Base-by-base conservation (phyloP, 2,797 vertebrate species). In the Melanotaenia maccullochi region DNA sequence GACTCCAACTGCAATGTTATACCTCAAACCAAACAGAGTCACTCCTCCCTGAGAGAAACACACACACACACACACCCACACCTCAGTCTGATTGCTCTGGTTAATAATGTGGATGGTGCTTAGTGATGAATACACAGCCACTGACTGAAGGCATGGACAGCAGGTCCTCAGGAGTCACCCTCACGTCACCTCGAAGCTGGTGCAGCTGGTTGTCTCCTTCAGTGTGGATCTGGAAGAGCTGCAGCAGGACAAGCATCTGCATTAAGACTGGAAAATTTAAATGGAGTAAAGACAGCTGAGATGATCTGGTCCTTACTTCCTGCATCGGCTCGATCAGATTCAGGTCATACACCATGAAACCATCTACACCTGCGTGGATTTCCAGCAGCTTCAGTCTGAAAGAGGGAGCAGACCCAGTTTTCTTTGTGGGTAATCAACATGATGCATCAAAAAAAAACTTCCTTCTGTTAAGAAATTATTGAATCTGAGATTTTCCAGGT, bases 261-360 rank as follows among this genome's bases (percentile, higher is more conserved):
- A 42, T 42, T 2, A 42, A 42, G 38, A 16, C 38, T 38, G 12
- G 11, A 38, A 13, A 25, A 1, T 4, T 1, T 20, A 61, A 14
- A 16, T 16, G 14, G 5, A 0, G 11, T 12, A 11, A 24, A 28
- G 24, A 20, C 38, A 7, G 36, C 13, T 44, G 38, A 12, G 38
- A 13, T 3, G 35, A 11, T 60, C 3, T 8, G 13, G 1, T 4
- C 22, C 86, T 82, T 85, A 95, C 95, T 61, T 92, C 89, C 81
- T 96, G 95, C 95, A 96, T 96, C 76, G 96, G 95, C 78, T 94
- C 89, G 61, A 96, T 93, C 88, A 96, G 68, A 71, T 91, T 85
- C 87, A 94, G 92, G 85, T 97, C 96, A 51, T 96, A 96, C 0
- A 97, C 96, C 95, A 96, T 95, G 84, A 96, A 96, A 56, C 95